Conservation (phyloP, 2,888 invertebrate genomes). For the Neoscelio sp. region DNA sequence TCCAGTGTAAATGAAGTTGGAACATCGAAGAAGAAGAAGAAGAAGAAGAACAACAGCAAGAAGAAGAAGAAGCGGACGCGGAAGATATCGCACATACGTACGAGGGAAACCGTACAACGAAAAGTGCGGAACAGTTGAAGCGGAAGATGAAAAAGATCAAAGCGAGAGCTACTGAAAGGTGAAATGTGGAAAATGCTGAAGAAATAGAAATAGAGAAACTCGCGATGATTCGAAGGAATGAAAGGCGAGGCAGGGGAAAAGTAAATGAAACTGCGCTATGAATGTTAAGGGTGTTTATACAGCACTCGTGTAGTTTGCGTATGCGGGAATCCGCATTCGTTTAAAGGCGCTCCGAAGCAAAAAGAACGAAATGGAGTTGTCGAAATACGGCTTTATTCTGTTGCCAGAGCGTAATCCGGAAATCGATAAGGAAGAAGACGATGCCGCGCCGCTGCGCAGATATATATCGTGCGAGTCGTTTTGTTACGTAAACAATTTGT, state of each 20-base stretch:
- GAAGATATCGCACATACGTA: background rate
- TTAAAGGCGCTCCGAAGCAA: slow-evolving; percentile 16
- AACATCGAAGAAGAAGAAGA: background rate
- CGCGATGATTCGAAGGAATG: slow-evolving; percentile 38
- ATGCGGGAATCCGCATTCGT: slow-evolving; percentile 28
- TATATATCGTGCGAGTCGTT: slow-evolving; percentile 20
- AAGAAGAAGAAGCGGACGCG: background rate
- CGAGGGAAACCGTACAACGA: background rate
- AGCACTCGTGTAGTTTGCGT: slow-evolving; percentile 50
- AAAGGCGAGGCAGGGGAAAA: slow-evolving; percentile 31
- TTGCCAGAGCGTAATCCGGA: slow-evolving; percentile 33
- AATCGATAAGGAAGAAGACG: slow-evolving; percentile 51
- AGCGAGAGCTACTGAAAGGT: slow-evolving; percentile 35
- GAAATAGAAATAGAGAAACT: slow-evolving; percentile 33
- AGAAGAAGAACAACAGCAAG: too few species aligned
- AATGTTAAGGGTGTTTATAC: slow-evolving; percentile 59
- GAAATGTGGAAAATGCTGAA: slow-evolving; percentile 52
- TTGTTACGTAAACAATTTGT: slow-evolving; percentile 72
- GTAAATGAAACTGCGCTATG: slow-evolving; percentile 60
- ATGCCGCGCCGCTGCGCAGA: background rate
- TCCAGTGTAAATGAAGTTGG: slow-evolving; percentile 8
- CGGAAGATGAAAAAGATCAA: slow-evolving; percentile 44
- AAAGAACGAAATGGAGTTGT: background rate
- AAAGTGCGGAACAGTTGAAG: background rate
- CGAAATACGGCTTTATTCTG: slow-evolving; percentile 41